Base-by-base conservation (phyloP, 1,140 invertebrate species). In the Lucilia cuprina region DNA sequence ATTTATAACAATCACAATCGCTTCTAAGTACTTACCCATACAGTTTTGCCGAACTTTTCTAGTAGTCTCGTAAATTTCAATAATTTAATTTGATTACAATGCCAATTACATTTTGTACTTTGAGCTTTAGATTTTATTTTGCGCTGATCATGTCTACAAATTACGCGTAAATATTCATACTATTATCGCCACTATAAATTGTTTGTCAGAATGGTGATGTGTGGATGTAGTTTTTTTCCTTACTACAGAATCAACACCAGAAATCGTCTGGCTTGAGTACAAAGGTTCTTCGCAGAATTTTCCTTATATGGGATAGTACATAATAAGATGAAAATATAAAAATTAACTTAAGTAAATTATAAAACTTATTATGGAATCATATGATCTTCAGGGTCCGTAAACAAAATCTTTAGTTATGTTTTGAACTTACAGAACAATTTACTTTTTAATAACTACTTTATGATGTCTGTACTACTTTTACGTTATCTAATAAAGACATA, bases 11-110 rank as follows among this genome's bases (percentile, higher is more conserved):
- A 41, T 5, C 41, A 41, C 41, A 41, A 41, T 41, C 41, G 10
- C 10, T 30, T 30, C 10, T 41, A 41, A 41, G 5, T 41, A 8
- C 10, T 8, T 10, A 41, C 1, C 5, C 2, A 2, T 41, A 41
- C 41, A 41, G 7, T 41, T 41, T 5, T 41, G 7, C 41, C 10
- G 41, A 41, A 41, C 5, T 41, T 41, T 41, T 3, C 41, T 41
- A 41, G 41, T 8, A 8, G 41, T 41, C 65, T 25, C 9, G n/a
- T 25, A 80, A 41, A 80, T 25, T 19, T 21, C 21, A 80, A 80
- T 49, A 41, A 80, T 80, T 49, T 80, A 49, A 80, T 80, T 80
- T 25, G 77, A 80, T 80, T 80, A 80, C 77, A 80, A 80, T 80
- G 77, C 41, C 77, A 80, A 80, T 80, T 49, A 49, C 75, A 49